Evolutionary conservation across 2,888 invertebrate species (phyloP).

Genomic region (Agrotis ipsilon): DNA sequence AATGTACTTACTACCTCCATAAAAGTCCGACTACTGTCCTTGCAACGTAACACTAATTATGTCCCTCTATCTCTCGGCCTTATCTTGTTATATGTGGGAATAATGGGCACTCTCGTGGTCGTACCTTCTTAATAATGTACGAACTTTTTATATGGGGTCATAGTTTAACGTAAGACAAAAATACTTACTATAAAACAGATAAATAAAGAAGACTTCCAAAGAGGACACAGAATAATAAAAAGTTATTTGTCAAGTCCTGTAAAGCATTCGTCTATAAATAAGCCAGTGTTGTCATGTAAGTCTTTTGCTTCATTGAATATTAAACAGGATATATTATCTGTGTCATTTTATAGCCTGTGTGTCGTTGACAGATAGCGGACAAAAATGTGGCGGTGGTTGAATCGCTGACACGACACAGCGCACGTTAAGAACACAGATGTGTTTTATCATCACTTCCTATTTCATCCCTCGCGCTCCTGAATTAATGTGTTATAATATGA

Average conservation of each 20-base stretch:
- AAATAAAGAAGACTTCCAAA: neutral
- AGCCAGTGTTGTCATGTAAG: constrained; percentile 33
- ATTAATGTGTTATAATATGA: constrained; percentile 70
- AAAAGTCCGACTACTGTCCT: constrained; percentile 51
- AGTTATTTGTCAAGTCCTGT: constrained; percentile 42
- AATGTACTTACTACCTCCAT: constrained; percentile 51
- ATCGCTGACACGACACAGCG: constrained; percentile 63
- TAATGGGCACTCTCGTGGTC: constrained; percentile 57
- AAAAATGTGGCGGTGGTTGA: constrained; percentile 47
- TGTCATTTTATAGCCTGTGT: constrained; percentile 52
- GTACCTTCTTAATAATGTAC: constrained; percentile 53
- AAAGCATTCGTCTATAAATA: constrained; percentile 52
- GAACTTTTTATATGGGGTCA: constrained; percentile 52
- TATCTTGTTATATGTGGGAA: constrained; percentile 59
- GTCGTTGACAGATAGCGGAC: constrained; percentile 41
- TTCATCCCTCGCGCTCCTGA: constrained; percentile 57
- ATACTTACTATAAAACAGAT: constrained; percentile 37
- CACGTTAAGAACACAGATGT: constrained; percentile 76
- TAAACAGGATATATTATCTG: constrained; percentile 55
- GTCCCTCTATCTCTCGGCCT: constrained; percentile 62
- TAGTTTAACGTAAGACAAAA: constrained; percentile 41
- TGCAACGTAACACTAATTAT: constrained; percentile 66
- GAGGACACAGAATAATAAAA: constrained; percentile 5
- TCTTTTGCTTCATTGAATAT: constrained; percentile 55
- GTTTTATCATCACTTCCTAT: constrained; percentile 78